A percentile compares a stretch with the other conserved stretches of the same genome.
phyloP scores from a whole-genome alignment of 2,797 vertebrate genomes.

The Lepidocolaptes lacrymiger region DNA sequence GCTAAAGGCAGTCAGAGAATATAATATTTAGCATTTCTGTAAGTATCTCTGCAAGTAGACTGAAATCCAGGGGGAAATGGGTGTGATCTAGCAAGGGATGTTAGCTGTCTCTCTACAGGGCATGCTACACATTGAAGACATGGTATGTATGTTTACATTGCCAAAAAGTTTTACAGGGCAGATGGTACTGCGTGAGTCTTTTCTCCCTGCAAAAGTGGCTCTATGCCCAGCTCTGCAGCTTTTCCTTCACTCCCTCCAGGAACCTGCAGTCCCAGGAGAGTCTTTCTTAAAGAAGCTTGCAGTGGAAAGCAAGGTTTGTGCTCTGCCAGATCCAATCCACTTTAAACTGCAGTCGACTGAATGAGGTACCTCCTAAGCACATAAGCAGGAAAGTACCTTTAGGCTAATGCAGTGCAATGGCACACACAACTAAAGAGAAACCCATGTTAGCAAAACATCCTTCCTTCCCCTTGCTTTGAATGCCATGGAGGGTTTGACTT shows the following conservation, averaged over 20 bases:
- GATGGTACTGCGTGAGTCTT: background rate
- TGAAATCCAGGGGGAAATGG: background rate
- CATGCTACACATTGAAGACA: rapidly evolving
- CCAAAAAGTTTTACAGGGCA: constrained; percentile 25
- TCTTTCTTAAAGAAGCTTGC: background rate
- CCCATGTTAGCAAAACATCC: background rate
- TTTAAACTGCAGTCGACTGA: background rate
- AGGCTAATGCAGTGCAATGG: background rate
- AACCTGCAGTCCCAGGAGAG: background rate
- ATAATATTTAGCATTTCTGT: background rate
- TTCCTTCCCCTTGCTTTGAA: background rate
- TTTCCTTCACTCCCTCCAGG: background rate
- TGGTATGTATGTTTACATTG: background rate
- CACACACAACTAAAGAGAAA: background rate
- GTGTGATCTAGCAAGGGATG: background rate
- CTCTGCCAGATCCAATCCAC: background rate
- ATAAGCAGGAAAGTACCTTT: background rate
- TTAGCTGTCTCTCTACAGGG: background rate
- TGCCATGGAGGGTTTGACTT: background rate
- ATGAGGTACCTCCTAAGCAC: background rate
- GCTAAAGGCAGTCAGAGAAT: background rate
- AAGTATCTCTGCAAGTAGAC: background rate
- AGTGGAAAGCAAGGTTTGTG: background rate
- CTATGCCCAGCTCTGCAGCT: constrained; percentile 26
- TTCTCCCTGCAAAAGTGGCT: constrained; percentile 3